Evolutionary conservation across 1,140 invertebrate genomes (phyloP).

Genomic region (Acromyrmex charruanus): DNA sequence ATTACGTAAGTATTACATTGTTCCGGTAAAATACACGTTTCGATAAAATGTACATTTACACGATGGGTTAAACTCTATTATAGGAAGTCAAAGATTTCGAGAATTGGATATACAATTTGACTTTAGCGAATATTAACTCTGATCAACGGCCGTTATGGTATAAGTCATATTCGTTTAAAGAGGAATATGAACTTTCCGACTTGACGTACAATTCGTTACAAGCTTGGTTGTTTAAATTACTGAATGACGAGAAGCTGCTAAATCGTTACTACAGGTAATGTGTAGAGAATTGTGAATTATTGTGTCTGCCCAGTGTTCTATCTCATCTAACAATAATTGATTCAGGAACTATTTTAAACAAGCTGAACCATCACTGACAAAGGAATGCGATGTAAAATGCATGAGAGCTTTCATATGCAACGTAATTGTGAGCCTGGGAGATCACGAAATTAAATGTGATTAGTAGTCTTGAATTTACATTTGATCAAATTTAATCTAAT

Average conservation of each 20-base stretch:
- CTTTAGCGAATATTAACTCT: conserved; percentile 90
- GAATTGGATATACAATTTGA: conserved; percentile 93
- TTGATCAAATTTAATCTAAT: neutral
- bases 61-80: conserved; percentile 39
- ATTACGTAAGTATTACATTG: conserved; percentile 87
- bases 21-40: neutral
- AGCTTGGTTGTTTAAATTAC: conserved; percentile 79
- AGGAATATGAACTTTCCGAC: conserved; percentile 87
- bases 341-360: conserved; percentile 86
- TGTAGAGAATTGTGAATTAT: neutral
- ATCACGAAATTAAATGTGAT: neutral
- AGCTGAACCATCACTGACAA: conserved; percentile 86
- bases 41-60: neutral
- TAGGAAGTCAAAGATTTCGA: conserved; percentile 90
- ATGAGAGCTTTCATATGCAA: conserved; percentile 77
- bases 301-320: conserved; percentile 77
- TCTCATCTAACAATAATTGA: conserved; percentile 86
- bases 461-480: neutral
- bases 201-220: conserved; percentile 81
- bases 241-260: conserved; percentile 79
- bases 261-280: conserved; percentile 68
- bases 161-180: conserved; percentile 90
- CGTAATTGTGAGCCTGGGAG: conserved; percentile 14
- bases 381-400: conserved; percentile 87
- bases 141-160: conserved; percentile 88